Evolutionary conservation across 2,888 invertebrate genomes (phyloP), one percentile per base, ranked within the genome.

Genomic region (Drosophila suboccidentalis): DNA sequence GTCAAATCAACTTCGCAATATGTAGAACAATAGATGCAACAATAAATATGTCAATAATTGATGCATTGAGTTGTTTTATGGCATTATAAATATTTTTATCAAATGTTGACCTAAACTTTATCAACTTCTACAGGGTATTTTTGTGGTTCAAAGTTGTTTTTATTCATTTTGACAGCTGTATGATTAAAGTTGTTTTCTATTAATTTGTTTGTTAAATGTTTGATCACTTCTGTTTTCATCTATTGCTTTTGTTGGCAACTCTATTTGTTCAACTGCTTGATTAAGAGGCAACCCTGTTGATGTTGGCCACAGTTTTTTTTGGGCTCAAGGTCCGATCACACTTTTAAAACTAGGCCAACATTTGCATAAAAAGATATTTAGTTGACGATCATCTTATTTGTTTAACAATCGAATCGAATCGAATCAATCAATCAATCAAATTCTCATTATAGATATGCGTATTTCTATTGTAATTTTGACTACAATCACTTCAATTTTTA

Each of bases 321-420:
- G 43, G 11, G 74, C 69, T 62, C 75, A 76, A 76, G 78, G 75
- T 73, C 78, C 63, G 22, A 13, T 6, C 22, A n/a, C n/a, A 29
- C 47, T 34, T 63, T 63, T 19, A 10, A 57, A 66, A 67, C 26
- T 63, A 55, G 60, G 70, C 53, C 63, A 61, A 3, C 39, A 66
- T 61, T 67, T 68, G 68, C 54, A 73, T 71, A 36, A 17, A 22
- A 17, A 15, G n/a, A 47, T 34, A n/a, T n/a, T 44, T 50, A 26
- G 57, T 44, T 58, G 46, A 38, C 34, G 49, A 50, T 41, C 43
- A 49, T 38, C 15, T 62, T n/a, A 10, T 44, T 53, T 54, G 51
- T 36, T 57, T 34, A 38, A 22, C 55, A 39, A 32, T 22, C 22
- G 22, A 22, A 4, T 22, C 22, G 22, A 22, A 22, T 22, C 22